Percentiles rank a stretch among this genome's conserved stretches.
These are phyloP conservation scores for Oscheius sp. DNA, from an alignment of 2,888 invertebrate genomes.

Conservation along the genomic window DNA sequence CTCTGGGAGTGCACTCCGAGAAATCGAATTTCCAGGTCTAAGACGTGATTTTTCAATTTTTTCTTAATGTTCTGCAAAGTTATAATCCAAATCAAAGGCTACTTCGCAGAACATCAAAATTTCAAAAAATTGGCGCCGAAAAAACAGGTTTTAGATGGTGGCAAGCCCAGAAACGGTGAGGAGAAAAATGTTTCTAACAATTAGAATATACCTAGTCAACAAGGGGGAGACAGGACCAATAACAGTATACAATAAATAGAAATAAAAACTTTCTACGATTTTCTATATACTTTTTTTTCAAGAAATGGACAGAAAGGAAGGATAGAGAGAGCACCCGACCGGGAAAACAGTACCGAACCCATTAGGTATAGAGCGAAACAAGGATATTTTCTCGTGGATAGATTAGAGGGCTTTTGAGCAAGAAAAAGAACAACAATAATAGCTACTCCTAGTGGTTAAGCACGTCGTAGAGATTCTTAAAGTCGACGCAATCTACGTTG, in stretches of 20 bases:
- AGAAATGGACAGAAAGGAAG: not conserved
- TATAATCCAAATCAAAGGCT: no score
- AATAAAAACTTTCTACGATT: not conserved
- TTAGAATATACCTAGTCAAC: slow-evolving; percentile 16
- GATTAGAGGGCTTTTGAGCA: slow-evolving; percentile 12
- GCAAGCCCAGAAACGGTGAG: not conserved
- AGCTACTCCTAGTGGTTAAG: not conserved
- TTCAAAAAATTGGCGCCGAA: not conserved
- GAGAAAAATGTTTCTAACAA: not conserved
- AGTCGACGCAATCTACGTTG: not conserved
- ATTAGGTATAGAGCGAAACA: slow-evolving; percentile 29
- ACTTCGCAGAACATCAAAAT: not conserved
- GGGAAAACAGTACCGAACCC: slow-evolving; percentile 37
- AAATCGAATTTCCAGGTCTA: no score
- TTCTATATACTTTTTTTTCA: no score
- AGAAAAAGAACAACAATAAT: slow-evolving; percentile 6
- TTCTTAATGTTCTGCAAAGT: no score
- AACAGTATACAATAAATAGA: slow-evolving; percentile 33
- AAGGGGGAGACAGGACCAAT: not conserved
- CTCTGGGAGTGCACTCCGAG: no score
- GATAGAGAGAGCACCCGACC: slow-evolving; percentile 37
- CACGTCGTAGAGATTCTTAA: no score
- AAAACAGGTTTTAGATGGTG: not conserved
- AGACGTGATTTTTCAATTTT: no score
- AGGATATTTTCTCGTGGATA: not conserved